Percentiles rank a stretch among this genome's conserved stretches.
These are phyloP conservation scores for Arenaria interpres DNA, from an alignment of 2,113 vertebrate genomes.

Conservation along the genomic window DNA sequence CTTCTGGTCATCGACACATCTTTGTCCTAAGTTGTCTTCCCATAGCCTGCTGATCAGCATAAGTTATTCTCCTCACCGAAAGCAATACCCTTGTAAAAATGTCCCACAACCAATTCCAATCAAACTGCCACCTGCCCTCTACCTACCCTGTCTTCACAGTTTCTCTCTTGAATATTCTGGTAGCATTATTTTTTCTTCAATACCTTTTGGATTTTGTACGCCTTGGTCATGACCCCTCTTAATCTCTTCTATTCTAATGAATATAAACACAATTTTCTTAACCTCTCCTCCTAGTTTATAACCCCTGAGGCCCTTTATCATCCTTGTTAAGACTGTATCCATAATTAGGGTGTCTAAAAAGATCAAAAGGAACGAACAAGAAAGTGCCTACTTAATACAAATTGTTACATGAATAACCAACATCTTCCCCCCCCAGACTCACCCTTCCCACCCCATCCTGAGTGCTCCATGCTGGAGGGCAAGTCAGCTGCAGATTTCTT, in stretches of 20 bases:
- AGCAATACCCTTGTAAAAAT: not conserved
- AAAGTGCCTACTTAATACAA: slow-evolving; percentile 15
- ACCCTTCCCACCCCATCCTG: not conserved
- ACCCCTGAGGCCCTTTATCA: slow-evolving; percentile 33
- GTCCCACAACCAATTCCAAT: not conserved
- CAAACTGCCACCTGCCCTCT: not conserved
- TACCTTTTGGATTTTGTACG: slow-evolving; percentile 22
- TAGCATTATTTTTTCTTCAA: not conserved
- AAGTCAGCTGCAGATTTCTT: not conserved
- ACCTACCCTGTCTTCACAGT: not conserved
- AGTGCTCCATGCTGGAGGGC: not conserved
- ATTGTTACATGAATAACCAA: slow-evolving; percentile 17
- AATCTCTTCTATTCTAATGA: slow-evolving; percentile 48
- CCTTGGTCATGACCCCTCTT: slow-evolving; percentile 9
- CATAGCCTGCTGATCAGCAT: not conserved
- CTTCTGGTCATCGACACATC: not conserved
- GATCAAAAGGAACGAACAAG: not conserved
- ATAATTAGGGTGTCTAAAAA: slow-evolving; percentile 12
- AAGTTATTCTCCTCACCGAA: not conserved
- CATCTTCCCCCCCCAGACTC: fast-evolving
- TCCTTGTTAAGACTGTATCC: slow-evolving; percentile 37
- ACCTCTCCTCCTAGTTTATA: slow-evolving; percentile 33
- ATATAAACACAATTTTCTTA: slow-evolving; percentile 59
- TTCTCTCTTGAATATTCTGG: slow-evolving; percentile 5
- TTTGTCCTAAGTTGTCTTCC: not conserved